These are phyloP conservation scores for Kobus ellipsiprymnus DNA, from an alignment of 2,113 vertebrate genomes.

Conservation along the genomic window DNA sequence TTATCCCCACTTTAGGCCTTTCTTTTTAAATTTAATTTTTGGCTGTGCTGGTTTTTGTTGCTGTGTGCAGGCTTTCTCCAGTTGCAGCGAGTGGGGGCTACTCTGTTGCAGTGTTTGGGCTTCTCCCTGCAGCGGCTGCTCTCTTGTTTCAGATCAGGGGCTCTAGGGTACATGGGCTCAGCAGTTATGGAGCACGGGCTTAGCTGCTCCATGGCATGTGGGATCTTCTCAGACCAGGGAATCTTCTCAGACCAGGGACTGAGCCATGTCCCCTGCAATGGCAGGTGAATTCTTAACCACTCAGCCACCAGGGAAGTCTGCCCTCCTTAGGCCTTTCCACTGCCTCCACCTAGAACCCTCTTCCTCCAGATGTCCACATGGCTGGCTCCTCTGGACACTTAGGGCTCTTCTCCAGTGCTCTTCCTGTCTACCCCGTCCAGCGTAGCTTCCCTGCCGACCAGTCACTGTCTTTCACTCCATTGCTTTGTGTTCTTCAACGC, in stretches of 20 bases:
- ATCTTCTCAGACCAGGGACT: not conserved
- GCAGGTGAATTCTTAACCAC: not conserved
- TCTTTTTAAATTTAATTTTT: not conserved
- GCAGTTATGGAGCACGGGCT: not conserved
- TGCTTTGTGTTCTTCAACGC: not conserved
- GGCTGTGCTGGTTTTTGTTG: not conserved
- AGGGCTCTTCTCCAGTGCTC: not conserved
- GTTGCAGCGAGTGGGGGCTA: not conserved
- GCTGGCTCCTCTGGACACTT: accelerated
- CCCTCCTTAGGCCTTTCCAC: not conserved
- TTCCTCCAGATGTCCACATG: not conserved
- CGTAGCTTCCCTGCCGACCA: not conserved
- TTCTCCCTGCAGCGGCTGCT: not conserved
- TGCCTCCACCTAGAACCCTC: too few species aligned
- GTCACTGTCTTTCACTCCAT: not conserved
- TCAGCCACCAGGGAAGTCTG: not conserved
- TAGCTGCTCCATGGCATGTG: not conserved
- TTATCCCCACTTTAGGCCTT: not conserved
- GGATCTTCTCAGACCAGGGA: not conserved
- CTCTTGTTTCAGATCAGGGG: not conserved
- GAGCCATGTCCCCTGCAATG: not conserved
- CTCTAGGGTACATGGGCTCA: not conserved
- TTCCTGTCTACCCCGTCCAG: not conserved
- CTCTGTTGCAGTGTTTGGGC: not conserved
- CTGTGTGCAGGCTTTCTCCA: not conserved